Conservation (phyloP, 35 echinoderm and acorn worm species). For the Holothuria glaberrima region DNA sequence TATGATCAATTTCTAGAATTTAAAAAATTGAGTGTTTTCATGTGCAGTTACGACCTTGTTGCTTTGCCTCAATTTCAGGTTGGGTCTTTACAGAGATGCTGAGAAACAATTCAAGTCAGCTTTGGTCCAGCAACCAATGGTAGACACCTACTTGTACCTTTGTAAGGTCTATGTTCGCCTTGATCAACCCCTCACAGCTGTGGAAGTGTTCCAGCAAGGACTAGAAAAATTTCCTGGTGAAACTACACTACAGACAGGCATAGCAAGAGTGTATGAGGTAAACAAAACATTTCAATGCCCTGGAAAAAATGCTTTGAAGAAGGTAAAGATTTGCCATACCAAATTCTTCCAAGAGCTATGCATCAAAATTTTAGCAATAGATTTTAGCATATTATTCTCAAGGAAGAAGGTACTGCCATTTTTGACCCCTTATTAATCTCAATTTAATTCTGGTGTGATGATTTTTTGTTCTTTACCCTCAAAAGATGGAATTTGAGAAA, state of each 20-base stretch:
- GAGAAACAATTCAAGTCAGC: slow-evolving; percentile 98
- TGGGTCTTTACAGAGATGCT: slow-evolving; percentile 93
- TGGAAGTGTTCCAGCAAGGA: slow-evolving; percentile 90
- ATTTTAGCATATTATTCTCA: too few species aligned
- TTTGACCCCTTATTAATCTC: too few species aligned
- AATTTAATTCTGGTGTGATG: too few species aligned
- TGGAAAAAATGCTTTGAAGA: too few species aligned
- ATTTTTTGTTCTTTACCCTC: too few species aligned
- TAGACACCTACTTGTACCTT: slow-evolving; percentile 93
- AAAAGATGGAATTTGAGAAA: too few species aligned
- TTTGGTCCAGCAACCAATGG: slow-evolving; percentile 84
- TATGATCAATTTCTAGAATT: too few species aligned
- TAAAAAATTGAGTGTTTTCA: too few species aligned
- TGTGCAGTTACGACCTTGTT: not conserved
- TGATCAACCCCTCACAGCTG: slow-evolving; percentile 92
- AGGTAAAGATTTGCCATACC: too few species aligned
- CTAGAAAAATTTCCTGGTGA: slow-evolving; percentile 94
- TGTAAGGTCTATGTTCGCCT: slow-evolving; percentile 95
- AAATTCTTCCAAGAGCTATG: too few species aligned
- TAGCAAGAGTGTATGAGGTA: slow-evolving; percentile 99
- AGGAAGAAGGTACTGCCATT: too few species aligned
- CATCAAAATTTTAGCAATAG: too few species aligned
- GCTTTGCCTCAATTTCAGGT: slow-evolving; percentile 28
- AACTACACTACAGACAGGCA: slow-evolving; percentile 90
- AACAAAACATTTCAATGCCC: not conserved